Conservation (phyloP, 1,140 invertebrate species). For the Rhagoletis pomonella region DNA sequence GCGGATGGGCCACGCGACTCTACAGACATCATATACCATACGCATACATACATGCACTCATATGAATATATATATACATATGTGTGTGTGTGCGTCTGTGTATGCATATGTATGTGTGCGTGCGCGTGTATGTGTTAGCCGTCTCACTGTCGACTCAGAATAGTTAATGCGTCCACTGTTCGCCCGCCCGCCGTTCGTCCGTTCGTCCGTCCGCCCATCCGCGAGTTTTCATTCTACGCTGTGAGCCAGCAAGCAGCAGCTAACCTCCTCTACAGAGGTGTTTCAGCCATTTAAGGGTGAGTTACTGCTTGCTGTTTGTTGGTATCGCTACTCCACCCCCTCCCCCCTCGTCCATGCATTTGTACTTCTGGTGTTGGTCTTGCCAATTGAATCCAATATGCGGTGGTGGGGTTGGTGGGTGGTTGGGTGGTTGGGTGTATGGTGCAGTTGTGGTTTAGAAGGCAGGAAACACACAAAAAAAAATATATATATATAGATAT, state of each 20-base stretch:
- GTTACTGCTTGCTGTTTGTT: conserved; percentile 53
- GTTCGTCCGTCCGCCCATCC: conserved; percentile 52
- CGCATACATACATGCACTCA: neutral
- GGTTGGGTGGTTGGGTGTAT: conserved; percentile 3
- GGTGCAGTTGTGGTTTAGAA: neutral
- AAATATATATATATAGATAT: conserved; percentile 56
- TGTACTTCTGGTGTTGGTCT: neutral
- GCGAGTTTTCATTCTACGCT: conserved; percentile 60
- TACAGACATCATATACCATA: neutral
- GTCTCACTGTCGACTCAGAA: conserved; percentile 59
- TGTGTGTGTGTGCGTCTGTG: neutral
- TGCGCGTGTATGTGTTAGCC: conserved; percentile 29
- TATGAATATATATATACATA: too few relatives aligned
- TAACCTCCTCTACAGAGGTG: conserved; percentile 61
- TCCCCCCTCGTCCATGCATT: neutral
- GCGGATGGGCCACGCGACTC: neutral
- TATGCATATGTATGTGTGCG: neutral
- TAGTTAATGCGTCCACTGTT: conserved; percentile 41
- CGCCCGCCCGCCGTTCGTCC: conserved; percentile 49
- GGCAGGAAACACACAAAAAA: neutral
- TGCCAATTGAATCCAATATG: neutral
- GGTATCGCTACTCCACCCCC: conserved; percentile 34
- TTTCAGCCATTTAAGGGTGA: conserved; percentile 60
- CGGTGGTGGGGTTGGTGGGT: conserved; percentile 2
- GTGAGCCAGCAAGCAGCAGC: neutral